Evolutionary conservation across 2,888 invertebrate genomes (phyloP).

Genomic region (Oscheius myriophilus): DNA sequence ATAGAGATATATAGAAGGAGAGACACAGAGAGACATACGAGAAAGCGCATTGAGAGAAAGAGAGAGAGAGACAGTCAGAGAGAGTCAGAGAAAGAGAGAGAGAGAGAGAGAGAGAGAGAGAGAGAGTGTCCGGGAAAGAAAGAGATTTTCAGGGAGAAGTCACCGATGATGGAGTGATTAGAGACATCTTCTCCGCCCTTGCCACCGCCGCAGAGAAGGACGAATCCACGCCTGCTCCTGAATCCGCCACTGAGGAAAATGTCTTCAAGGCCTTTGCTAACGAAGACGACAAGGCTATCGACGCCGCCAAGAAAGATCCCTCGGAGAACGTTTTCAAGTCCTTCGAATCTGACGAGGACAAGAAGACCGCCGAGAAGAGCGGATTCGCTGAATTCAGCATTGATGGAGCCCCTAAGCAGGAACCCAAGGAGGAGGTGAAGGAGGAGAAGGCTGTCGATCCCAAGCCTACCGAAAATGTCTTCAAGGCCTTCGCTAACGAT

Average conservation of each 20-base stretch:
- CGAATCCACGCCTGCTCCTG: not conserved
- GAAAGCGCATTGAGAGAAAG: no score
- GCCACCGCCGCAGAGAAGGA: constrained; percentile 19
- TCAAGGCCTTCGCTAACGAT: constrained; percentile 9
- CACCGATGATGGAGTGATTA: constrained; percentile 40
- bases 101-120: no score
- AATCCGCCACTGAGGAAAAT: constrained; percentile 14
- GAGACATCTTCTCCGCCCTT: constrained; percentile 52
- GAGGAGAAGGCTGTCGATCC: constrained; percentile 2
- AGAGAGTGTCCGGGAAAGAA: no score
- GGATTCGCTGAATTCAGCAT: constrained; percentile 15
- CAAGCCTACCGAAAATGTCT: constrained; percentile 8
- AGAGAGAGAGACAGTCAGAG: no score
- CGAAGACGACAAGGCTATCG: constrained; percentile 16
- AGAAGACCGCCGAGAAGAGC: constrained; percentile 22
- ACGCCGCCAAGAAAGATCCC: not conserved
- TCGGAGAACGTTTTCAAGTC: constrained; percentile 14
- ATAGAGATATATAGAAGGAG: no score
- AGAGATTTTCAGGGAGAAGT: constrained; percentile 29
- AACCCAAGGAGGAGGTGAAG: not conserved
- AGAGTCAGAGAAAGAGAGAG: no score
- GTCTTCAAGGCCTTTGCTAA: constrained; percentile 16
- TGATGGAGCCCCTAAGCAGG: constrained; percentile 15
- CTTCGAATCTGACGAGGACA: constrained; percentile 14
- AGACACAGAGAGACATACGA: no score